Percentiles rank a stretch among this genome's conserved stretches.
Conservation (phyloP, 2,113 vertebrate genomes). For the Sclerurus mexicanus region DNA sequence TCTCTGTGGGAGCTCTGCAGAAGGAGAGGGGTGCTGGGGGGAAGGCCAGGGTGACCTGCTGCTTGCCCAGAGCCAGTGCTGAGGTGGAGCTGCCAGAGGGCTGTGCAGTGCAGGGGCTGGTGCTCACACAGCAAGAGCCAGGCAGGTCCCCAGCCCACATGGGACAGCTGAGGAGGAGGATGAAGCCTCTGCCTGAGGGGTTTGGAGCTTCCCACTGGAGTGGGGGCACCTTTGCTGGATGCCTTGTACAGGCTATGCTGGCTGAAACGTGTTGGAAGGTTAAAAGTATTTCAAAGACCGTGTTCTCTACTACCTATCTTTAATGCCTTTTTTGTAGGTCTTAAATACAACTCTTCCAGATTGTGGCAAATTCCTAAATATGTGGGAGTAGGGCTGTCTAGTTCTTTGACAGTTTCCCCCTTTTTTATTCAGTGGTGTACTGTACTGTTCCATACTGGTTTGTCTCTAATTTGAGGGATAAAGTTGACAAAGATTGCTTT, state of each 20-base stretch:
- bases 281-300: background rate
- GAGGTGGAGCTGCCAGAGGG: accelerated
- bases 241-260: background rate
- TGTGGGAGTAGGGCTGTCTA: background rate
- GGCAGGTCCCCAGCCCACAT: accelerated
- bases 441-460: background rate
- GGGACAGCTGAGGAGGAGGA: background rate
- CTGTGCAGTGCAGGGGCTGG: background rate
- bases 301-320: background rate
- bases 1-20: background rate
- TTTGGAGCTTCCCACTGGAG: background rate
- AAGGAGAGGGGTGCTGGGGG: background rate
- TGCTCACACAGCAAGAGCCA: background rate
- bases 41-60: accelerated
- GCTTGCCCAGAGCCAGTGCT: background rate
- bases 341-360: background rate
- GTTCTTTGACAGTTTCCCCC: background rate
- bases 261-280: background rate
- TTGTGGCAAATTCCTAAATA: background rate
- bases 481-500: background rate
- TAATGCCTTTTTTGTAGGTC: background rate
- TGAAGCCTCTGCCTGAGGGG: background rate
- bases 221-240: background rate
- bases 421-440: background rate
- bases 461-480: background rate